Evolutionary conservation across 1,140 invertebrate species (phyloP).

Genomic region (Apis cerana): DNA sequence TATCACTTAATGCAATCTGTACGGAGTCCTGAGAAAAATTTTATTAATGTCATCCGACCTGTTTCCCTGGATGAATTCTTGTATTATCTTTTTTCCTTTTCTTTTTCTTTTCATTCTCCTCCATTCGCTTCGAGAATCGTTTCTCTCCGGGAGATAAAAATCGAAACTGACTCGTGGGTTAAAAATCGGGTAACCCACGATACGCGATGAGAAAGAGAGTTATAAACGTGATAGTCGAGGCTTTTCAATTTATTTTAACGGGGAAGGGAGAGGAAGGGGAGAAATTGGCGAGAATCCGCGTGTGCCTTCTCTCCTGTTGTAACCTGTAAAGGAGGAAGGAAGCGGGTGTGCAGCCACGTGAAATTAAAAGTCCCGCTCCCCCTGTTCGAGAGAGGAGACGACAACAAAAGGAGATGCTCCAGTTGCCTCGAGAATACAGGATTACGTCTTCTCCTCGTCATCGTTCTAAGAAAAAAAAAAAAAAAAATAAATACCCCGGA

Average conservation of each 20-base stretch:
- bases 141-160: conserved; percentile 50
- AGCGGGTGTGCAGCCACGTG: conserved; percentile 42
- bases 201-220: neutral
- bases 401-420: conserved; percentile 57
- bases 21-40: conserved; percentile 50
- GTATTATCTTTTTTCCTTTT: neutral
- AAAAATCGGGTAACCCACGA: conserved; percentile 40
- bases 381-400: neutral
- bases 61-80: conserved; percentile 34
- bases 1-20: conserved; percentile 75
- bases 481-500: conserved; percentile 79
- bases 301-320: neutral
- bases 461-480: conserved; percentile 41
- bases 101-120: neutral
- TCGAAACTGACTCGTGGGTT: conserved; percentile 24
- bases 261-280: neutral
- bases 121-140: conserved; percentile 26
- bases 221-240: neutral
- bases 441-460: conserved; percentile 61
- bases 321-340: neutral
- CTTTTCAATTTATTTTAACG: conserved; percentile 40
- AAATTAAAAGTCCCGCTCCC: conserved; percentile 59
- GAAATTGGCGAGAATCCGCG: neutral
- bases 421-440: conserved; percentile 60
- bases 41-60: neutral